These are phyloP conservation scores for Pontoporia blainvillei DNA, from an alignment of 2,113 vertebrate genomes.

Conservation along the genomic window DNA sequence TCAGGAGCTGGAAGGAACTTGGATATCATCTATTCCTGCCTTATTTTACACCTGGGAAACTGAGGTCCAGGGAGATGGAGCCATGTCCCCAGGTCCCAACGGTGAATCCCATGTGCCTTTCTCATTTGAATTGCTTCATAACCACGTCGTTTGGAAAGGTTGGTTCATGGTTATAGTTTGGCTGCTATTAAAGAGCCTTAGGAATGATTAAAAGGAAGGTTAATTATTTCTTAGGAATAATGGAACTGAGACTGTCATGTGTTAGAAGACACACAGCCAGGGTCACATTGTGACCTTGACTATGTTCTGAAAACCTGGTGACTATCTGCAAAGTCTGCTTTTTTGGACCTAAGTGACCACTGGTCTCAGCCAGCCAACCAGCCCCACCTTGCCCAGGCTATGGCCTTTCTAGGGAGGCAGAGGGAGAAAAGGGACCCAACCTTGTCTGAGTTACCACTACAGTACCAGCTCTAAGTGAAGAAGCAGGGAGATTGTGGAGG, in stretches of 20 bases:
- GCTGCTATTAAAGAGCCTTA: not conserved
- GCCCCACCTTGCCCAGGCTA: not conserved
- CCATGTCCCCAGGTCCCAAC: too few relatives aligned
- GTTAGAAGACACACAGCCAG: not conserved
- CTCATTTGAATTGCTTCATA: not conserved
- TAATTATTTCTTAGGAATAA: not conserved
- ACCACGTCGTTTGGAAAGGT: not conserved
- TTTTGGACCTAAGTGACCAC: not conserved
- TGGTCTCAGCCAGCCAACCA: not conserved
- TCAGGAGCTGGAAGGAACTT: not conserved
- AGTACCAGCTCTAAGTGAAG: not conserved
- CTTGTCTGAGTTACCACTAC: not conserved
- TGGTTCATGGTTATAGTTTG: not conserved
- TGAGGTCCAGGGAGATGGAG: not conserved
- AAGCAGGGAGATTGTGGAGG: not conserved
- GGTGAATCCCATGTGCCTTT: not conserved
- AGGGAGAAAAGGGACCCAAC: not conserved
- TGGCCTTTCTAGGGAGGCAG: not conserved
- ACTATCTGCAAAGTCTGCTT: not conserved
- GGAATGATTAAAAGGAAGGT: not conserved
- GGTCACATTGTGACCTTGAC: not conserved
- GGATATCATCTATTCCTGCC: not conserved
- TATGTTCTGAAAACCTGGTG: not conserved
- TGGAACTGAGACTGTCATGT: accelerated
- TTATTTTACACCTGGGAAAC: not conserved